Percentiles rank a stretch among this genome's conserved stretches.
These are phyloP conservation scores for Propithecus coquereli DNA, from an alignment of 2,113 vertebrate species.

Conservation along the genomic window DNA sequence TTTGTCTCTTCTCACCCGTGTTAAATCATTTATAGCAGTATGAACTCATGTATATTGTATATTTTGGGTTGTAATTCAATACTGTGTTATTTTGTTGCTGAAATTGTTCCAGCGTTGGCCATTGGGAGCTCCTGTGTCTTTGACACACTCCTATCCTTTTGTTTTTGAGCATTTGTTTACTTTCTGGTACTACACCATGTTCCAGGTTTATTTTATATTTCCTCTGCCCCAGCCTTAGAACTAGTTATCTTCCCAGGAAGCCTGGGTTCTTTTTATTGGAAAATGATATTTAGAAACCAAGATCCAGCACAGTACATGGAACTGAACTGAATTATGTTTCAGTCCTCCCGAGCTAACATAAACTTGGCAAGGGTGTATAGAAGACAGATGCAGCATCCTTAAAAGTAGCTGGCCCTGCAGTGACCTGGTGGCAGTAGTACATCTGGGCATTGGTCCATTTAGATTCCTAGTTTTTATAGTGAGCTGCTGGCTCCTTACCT, in stretches of 20 bases:
- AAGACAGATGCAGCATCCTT: not conserved
- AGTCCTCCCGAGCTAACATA: not conserved
- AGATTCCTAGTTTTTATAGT: not conserved
- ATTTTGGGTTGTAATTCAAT: not conserved
- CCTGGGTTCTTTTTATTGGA: not conserved
- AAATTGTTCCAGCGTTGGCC: not conserved
- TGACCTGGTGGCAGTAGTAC: not conserved
- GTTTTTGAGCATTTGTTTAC: not conserved
- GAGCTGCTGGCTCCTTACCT: not conserved
- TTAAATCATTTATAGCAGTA: not conserved
- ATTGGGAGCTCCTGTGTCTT: not conserved
- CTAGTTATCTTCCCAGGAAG: not conserved
- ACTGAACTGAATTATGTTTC: not conserved
- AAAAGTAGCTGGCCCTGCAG: not conserved
- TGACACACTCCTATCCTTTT: not conserved
- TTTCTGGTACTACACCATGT: not conserved
- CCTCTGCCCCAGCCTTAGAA: not conserved
- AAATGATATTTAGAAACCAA: not conserved
- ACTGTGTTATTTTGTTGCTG: not conserved
- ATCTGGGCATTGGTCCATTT: not conserved
- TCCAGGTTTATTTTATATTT: not conserved
- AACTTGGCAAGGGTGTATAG: not conserved
- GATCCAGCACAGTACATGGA: not conserved
- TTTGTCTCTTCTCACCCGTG: not conserved
- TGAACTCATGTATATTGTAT: not conserved